Evolutionary conservation across 23 tunicate genomes (phyloP), one percentile per base, ranked within the genome.

Genomic region (Phallusia fumigata): DNA sequence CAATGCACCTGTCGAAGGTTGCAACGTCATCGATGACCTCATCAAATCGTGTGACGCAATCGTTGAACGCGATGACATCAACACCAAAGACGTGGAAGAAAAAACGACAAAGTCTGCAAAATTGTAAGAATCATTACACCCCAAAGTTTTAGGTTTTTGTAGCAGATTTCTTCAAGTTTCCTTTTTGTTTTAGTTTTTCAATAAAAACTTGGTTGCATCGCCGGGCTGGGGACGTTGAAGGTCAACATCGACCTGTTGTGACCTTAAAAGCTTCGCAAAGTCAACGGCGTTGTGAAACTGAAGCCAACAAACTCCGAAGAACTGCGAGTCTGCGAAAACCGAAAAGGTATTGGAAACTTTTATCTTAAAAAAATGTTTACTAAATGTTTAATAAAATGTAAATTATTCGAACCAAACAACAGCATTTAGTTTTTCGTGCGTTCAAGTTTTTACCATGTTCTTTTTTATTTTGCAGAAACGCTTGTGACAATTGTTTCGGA

Each of bases 21-120:
- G 64, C 58, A 77, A 28, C n/a, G 52, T 53, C 34, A 53, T 79
- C 36, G 73, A 79, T 31, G 53, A 79, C 52, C 81, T 77, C 45
- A 34, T 77, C 30, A 79, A 79, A 31, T 2, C 52, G 19, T 79
- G 83, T 52, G 83, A 79, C 73, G 83, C 11, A 10, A 51, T 79
- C 22, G 28, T 21, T 52, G 83, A 40, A 3, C 47, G 8, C 8
- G 10, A 79, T 40, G 53, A 52, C 52, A 73, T 32, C 36, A 74
- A 51, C 73, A 30, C 21, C 19, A 51, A 30, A 28, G 83, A 79
- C 6, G 30, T 19, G 18, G 35, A 32, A 32, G 52, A 31, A 44
- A 79, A 79, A 52, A 51, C n/a, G n/a, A n/a, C 83, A 32, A 79
- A 53, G 30, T 65, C 83, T 44, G 53, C 13, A 18, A 33, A 52